These are phyloP conservation scores for Diceros bicornis DNA, from an alignment of 2,797 vertebrate genomes.

Conservation along the genomic window DNA sequence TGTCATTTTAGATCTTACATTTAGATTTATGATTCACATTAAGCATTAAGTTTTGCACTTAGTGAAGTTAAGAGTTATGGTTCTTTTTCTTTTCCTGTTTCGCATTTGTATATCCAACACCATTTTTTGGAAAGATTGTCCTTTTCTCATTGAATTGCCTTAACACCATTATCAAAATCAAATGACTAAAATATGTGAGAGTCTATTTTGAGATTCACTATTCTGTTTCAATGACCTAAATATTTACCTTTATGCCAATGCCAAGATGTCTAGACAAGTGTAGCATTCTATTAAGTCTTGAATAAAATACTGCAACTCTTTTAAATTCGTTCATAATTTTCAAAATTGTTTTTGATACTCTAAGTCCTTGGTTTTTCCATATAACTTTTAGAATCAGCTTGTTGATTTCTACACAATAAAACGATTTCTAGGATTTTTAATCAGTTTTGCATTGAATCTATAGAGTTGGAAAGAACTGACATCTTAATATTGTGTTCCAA, in stretches of 20 bases:
- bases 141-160: not conserved
- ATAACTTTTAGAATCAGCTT: not conserved
- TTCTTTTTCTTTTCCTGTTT: not conserved
- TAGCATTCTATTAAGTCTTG: not conserved
- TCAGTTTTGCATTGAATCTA: not conserved
- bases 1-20: slow-evolving; percentile 6
- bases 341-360: not conserved
- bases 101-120: not conserved
- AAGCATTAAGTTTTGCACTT: not conserved
- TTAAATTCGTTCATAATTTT: not conserved
- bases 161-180: not conserved
- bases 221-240: not conserved
- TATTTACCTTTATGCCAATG: not conserved
- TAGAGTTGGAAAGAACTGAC: not conserved
- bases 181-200: not conserved
- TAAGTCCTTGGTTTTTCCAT: not conserved
- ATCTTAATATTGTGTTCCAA: not conserved
- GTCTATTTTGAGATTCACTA: not conserved
- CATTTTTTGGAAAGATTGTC: not conserved
- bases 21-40: not conserved
- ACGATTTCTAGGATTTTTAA: not conserved
- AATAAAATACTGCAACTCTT: not conserved
- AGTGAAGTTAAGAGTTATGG: not conserved
- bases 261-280: not conserved
- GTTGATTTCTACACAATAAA: not conserved